Base-by-base conservation (phyloP, 2,888 invertebrate species). In the Lasius platythorax region DNA sequence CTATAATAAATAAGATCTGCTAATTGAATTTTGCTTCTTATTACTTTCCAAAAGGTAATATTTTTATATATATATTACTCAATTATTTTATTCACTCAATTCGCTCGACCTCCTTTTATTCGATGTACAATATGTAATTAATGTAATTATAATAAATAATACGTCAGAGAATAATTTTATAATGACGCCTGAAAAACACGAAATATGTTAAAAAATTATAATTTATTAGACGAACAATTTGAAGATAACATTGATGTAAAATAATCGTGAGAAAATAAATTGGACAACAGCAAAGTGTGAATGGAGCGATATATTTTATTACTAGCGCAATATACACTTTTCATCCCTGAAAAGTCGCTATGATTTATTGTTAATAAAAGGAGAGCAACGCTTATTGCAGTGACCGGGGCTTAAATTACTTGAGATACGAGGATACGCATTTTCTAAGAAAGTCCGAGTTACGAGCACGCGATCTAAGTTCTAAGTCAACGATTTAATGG, bases 401-500 rank as follows among this genome's bases (percentile, higher is more conserved):
- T 56, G 75, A 58, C 33, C 61, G 28, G 43, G 50, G 86, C 53
- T 87, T 84, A 87, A 82, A 86, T 86, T 84, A 81, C 85, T 83
- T 83, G 86, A 81, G 76, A 79, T 70, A 75, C 43, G 73, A 61
- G 63, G 82, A 82, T 85, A 87, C 72, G 86, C 87, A 83, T 75
- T 85, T 61, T 82, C 75, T 72, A 50, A 72, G 82, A 73, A 84
- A 86, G 63, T 82, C 74, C 78, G 84, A 90, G 87, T 91, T 91
- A 91, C 85, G 88, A 86, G 85, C 66, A 63, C 70, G 46, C 75
- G 30, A 30, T 78, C 74, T 82, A 88, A 87, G 84, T 90, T 88
- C 89, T 83, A 89, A 90, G 87, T 90, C 88, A 84, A 46, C 83
- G 83, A 88, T 90, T 91, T 90, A 90, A 87, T 83, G 68, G 83